Base-by-base conservation (phyloP, 2,888 invertebrate genomes). In the Drosophila pseudotalamancana region DNA sequence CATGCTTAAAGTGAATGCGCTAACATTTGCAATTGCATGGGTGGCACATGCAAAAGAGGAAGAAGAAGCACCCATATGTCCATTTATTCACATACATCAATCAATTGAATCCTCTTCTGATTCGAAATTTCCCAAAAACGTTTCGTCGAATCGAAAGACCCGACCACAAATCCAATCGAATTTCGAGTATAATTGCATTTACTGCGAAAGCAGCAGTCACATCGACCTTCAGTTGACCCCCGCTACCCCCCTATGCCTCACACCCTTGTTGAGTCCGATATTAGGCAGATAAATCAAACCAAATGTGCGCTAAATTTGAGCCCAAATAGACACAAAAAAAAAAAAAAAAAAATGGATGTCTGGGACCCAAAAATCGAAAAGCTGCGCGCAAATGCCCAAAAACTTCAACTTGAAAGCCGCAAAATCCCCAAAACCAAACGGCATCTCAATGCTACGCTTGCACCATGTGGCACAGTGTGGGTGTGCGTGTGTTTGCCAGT, bases 281-380 rank as follows among this genome's bases (percentile, higher is more conserved):
- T 66, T 35, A 35, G 53, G 46, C 55, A 72, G 57, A 84, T 79
- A 81, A 79, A 81, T 84, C 78, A 84, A 70, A 57, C 64, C 56
- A 67, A 81, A 67, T 77, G 81, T 57, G 51, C 76, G 76, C 65
- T 63, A 62, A 66, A 69, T 75, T 82, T 55, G 37, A 57, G 56
- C 48, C 57, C 39, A 55, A 72, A 56, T 63, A 45, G 51, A 50
- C 60, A n/a, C n/a, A n/a, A n/a, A n/a, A n/a, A n/a, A n/a, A n/a
- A n/a, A n/a, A n/a, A n/a, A n/a, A n/a, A n/a, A n/a, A 29, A 51
- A 43, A 43, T 46, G 32, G 32, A 46, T 46, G 46, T 32, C 46
- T 46, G 46, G 27, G 40, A n/a, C 57, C 29, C 29, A 12, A 29
- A 51, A 51, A 40, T 19, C 29, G 56, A 56, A 55, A 39, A 37